Conservation (phyloP, 2,888 invertebrate genomes). For the Capitulum mitella region DNA sequence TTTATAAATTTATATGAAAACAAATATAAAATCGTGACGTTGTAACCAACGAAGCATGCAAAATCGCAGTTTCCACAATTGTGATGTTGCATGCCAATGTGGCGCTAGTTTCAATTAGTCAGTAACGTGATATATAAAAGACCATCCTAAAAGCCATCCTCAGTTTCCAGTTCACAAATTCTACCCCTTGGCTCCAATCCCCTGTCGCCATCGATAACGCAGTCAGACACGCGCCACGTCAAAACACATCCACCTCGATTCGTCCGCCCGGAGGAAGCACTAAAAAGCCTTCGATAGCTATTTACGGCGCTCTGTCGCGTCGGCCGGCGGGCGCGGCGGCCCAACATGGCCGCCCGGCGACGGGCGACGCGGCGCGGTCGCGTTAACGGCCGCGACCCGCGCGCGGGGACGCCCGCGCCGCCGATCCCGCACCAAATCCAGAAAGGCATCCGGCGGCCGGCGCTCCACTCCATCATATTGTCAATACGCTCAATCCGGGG, state of each 20-base stretch:
- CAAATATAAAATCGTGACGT: no score
- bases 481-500: not conserved
- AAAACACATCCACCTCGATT: not conserved
- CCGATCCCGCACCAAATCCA: not conserved
- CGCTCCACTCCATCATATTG: not conserved
- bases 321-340: not conserved
- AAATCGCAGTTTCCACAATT: no score
- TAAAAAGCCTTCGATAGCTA: not conserved
- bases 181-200: no score
- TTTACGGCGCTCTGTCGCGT: not conserved
- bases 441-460: not conserved
- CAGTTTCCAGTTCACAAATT: no score
- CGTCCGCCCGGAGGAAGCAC: not conserved
- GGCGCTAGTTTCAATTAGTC: no score
- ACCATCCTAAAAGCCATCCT: no score
- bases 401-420: not conserved
- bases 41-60: no score
- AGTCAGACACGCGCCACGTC: not conserved
- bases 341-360: not conserved
- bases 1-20: no score
- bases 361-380: no score
- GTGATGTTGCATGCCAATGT: no score
- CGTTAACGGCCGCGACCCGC: not conserved
- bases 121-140: no score
- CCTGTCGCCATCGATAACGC: not conserved